These are phyloP conservation scores for Orchesella flavescens DNA, from an alignment of 2,888 invertebrate species.

Conservation along the genomic window DNA sequence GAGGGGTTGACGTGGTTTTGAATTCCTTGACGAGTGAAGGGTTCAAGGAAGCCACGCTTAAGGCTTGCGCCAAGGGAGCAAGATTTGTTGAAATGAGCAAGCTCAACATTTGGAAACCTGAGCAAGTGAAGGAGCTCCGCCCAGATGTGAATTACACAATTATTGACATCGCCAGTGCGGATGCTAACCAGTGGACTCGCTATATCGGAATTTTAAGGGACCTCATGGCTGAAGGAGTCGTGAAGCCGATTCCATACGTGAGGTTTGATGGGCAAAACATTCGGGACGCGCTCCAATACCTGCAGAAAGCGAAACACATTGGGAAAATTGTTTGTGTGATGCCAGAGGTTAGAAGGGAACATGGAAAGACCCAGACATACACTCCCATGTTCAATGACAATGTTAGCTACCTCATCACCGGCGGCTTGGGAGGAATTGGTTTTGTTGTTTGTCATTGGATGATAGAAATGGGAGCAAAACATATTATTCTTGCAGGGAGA, in stretches of 20 bases:
- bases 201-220: not conserved
- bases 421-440: constrained; percentile 59
- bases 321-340: constrained; percentile 28
- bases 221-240: not conserved
- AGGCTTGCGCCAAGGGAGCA: not conserved
- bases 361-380: constrained; percentile 1
- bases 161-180: not conserved
- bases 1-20: constrained; percentile 33
- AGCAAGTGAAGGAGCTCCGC: constrained; percentile 38
- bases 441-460: constrained; percentile 51
- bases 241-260: constrained; percentile 24
- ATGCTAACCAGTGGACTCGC: not conserved
- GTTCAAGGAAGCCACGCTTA: constrained; percentile 33
- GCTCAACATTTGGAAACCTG: constrained; percentile 14
- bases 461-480: not conserved
- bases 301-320: constrained; percentile 50
- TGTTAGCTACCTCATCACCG: constrained; percentile 47
- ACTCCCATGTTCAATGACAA: constrained; percentile 28
- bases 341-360: not conserved
- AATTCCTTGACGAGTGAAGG: constrained; percentile 28
- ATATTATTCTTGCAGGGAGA: constrained; percentile 7
- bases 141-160: constrained; percentile 55
- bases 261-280: constrained; percentile 32
- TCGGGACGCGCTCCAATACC: constrained; percentile 37
- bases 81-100: constrained; percentile 37